These are phyloP conservation scores for Resseliella maxima DNA, from an alignment of 2,888 invertebrate species.

Conservation along the genomic window DNA sequence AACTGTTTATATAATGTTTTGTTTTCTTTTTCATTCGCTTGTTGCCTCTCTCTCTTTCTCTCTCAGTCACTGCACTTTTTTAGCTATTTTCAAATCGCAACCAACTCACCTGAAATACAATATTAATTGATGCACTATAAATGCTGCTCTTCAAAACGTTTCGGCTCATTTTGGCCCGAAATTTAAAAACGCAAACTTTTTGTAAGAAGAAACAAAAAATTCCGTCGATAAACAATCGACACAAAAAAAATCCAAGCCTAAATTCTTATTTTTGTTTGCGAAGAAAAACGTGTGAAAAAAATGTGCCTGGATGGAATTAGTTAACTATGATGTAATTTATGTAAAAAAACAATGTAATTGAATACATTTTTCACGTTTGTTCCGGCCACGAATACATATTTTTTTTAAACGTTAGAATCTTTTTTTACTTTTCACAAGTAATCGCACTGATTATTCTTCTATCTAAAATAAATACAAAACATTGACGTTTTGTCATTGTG, in stretches of 20 bases:
- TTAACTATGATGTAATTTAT: neutral
- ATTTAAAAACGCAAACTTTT: neutral
- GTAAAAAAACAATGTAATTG: conserved; percentile 22
- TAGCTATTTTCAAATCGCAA: no score
- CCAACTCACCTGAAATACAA: conserved; percentile 66
- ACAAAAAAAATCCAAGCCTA: neutral
- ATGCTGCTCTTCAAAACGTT: conserved; percentile 67
- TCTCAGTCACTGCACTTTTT: no score
- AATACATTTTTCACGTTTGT: no score
- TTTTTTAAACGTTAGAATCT: neutral
- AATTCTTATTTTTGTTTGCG: no score
- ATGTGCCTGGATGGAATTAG: neutral
- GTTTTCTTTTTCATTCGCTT: no score
- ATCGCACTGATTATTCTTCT: neutral
- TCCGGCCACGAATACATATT: conserved; percentile 15
- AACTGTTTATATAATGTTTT: no score
- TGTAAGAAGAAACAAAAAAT: neutral
- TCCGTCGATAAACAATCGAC: neutral
- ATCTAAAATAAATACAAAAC: neutral
- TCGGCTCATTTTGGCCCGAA: conserved; percentile 62
- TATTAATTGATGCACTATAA: conserved; percentile 66
- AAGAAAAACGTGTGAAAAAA: no score
- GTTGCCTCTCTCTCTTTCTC: neutral
- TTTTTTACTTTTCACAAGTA: neutral
- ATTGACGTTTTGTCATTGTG: neutral